Evolutionary conservation across 2,888 invertebrate species (phyloP).

Genomic region (Chymomyza fuscimana): DNA sequence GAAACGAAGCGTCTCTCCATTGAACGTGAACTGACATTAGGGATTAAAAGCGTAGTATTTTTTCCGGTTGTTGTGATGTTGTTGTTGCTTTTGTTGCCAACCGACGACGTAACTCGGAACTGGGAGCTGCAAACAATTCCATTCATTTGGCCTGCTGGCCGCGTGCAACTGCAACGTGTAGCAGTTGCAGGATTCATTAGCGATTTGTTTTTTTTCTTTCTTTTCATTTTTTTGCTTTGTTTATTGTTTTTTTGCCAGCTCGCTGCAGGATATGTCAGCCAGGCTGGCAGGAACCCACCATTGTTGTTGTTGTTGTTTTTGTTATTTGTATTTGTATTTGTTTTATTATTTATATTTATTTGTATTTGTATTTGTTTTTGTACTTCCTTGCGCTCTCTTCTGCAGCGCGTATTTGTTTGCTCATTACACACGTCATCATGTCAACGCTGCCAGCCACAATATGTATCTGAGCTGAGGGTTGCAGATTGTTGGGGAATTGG

Average conservation of each 20-base stretch:
- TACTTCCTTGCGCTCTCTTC: background rate
- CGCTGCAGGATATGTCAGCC: constrained; percentile 63
- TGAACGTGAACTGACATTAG: constrained; percentile 71
- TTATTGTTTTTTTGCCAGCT: constrained; percentile 33
- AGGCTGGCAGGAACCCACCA: constrained; percentile 38
- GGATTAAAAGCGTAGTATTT: constrained; percentile 63
- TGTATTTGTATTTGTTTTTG: constrained; percentile 44
- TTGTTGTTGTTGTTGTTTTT: constrained; percentile 25
- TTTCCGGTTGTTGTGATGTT: constrained; percentile 35
- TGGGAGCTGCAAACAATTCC: constrained; percentile 50
- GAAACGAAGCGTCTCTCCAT: constrained; percentile 41
- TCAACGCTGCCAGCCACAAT: constrained; percentile 52
- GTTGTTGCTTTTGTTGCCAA: constrained; percentile 8
- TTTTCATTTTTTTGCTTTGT: constrained; percentile 16
- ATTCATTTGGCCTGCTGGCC: constrained; percentile 49
- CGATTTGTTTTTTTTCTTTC: constrained; percentile 46
- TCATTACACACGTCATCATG: constrained; percentile 72
- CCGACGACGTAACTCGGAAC: constrained; percentile 21
- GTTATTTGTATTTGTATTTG: constrained; percentile 36
- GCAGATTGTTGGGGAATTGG: constrained; percentile 7
- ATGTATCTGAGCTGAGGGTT: constrained; percentile 1
- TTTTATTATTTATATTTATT: constrained; percentile 58
- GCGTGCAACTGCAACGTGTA: constrained; percentile 59
- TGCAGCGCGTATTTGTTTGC: constrained; percentile 63
- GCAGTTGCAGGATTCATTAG: constrained; percentile 63